Base-by-base conservation (phyloP, 2,113 vertebrate genomes). In the Harpagus bidentatus region DNA sequence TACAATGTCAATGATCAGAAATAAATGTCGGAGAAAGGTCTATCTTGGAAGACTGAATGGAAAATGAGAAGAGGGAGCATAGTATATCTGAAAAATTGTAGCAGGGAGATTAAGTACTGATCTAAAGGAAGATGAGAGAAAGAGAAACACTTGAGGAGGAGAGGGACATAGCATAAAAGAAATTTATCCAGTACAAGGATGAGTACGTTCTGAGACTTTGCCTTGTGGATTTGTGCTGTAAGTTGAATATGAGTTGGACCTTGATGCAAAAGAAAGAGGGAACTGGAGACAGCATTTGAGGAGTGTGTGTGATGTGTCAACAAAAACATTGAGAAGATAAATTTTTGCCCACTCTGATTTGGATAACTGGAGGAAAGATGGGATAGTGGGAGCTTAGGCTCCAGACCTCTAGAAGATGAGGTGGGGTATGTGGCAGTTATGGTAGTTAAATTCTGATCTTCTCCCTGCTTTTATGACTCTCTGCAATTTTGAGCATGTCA, bases 1-100 rank as follows among this genome's bases (percentile, higher is more conserved):
- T 89, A 47, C 9, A 40, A 58, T 85, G 34, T 48, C 66, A 95
- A 85, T 84, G 13, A 94, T 80, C 53, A 72, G 81, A 93, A 93
- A 50, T 77, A 66, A 91, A 62, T 85, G 73, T 79, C 2, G 4
- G 86, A 63, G 82, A 40, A 84, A 93, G 79, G 34, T 71, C 48
- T 84, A 1, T 76, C 61, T 79, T 81, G 73, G 84, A 92, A 69
- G 42, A 52, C n/a, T 61, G 25, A 36, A 10, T 82, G 74, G 74
- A 58, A 87, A 85, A 87, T 42, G 56, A 72, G 74, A 22, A 53
- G 81, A 83, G 66, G 58, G 45, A 40, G 34, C 25, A 29, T 5
- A 48, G n/a, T 19, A 2, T 81, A 18, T 56, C 40, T 82, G 83
- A 82, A 79, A 55, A 92, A 59, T 52, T 62, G 23, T 67, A 76